Percentiles rank a stretch among this genome's conserved stretches.
These are phyloP conservation scores for Peromyscus melanophrys DNA, from an alignment of 2,797 vertebrate genomes.

Conservation along the genomic window DNA sequence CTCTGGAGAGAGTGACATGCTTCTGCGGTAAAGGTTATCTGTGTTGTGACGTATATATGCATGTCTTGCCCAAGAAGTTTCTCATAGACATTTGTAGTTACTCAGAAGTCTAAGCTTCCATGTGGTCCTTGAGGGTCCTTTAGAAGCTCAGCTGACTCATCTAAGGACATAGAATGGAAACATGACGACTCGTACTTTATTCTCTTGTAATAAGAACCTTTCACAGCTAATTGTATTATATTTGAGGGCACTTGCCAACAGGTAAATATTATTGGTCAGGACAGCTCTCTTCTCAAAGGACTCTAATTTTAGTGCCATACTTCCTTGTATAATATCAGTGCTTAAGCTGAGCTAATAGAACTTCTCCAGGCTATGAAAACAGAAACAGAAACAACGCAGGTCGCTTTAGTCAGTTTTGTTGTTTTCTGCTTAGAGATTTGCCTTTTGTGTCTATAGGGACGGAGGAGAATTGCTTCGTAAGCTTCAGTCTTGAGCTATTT, in stretches of 20 bases:
- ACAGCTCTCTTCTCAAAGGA: conserved; percentile 17
- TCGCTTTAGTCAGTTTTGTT: not conserved
- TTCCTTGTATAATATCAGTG: conserved; percentile 19
- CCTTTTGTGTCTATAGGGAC: not conserved
- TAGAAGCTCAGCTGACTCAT: not conserved
- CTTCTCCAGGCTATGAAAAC: conserved; percentile 18
- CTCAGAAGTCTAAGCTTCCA: not conserved
- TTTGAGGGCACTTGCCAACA: conserved; percentile 22
- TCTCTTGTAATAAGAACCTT: conserved; percentile 57
- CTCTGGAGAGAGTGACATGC: not conserved
- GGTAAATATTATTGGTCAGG: conserved; percentile 8
- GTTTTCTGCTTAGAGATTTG: conserved; percentile 27
- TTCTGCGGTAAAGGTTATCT: conserved; percentile 48
- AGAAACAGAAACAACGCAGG: not conserved
- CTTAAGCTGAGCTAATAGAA: not conserved
- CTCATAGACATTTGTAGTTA: conserved; percentile 28
- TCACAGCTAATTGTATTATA: not conserved
- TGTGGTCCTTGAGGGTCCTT: not conserved
- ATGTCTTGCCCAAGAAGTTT: conserved; percentile 24
- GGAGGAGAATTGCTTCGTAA: not conserved
- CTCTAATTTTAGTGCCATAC: conserved; percentile 29
- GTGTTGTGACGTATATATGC: not conserved
- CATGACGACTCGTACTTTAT: not conserved
- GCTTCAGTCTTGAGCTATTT: conserved; percentile 55
- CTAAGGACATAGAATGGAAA: conserved; percentile 14